Evolutionary conservation across 2,888 invertebrate genomes (phyloP).

Genomic region (Drosophila flavopinicola): DNA sequence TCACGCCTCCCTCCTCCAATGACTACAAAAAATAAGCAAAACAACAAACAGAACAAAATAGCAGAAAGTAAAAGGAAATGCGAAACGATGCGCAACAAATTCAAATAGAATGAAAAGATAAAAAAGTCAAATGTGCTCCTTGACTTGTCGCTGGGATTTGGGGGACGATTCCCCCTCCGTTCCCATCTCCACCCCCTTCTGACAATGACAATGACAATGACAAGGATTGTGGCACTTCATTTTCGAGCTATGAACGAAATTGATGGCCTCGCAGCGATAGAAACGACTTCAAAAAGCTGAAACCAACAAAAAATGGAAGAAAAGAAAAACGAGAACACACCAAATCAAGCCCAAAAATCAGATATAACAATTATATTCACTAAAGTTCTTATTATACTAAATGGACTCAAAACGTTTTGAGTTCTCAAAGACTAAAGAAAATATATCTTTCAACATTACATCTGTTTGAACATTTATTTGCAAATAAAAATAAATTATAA

Average conservation of each 20-base stretch:
- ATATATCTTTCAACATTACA: too few relatives aligned
- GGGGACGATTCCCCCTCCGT: not conserved
- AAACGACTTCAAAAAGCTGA: slow-evolving; percentile 4
- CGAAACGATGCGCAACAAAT: slow-evolving; percentile 75
- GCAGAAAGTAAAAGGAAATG: slow-evolving; percentile 36
- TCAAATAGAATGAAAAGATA: slow-evolving; percentile 67
- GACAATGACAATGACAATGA: slow-evolving; percentile 41
- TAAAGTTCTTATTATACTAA: not conserved
- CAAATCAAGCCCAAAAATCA: slow-evolving; percentile 14
- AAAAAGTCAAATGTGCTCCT: slow-evolving; percentile 59
- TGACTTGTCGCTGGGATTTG: slow-evolving; percentile 33
- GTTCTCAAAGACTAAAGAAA: too few relatives aligned
- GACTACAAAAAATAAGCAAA: slow-evolving; percentile 26
- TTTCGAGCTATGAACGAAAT: slow-evolving; percentile 47
- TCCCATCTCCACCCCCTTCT: not conserved
- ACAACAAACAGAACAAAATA: slow-evolving; percentile 17
- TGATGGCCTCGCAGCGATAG: slow-evolving; percentile 37
- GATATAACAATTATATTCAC: slow-evolving; percentile 15
- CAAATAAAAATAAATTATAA: too few relatives aligned
- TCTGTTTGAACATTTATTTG: too few relatives aligned
- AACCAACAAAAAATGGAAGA: slow-evolving; percentile 6
- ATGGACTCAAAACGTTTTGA: not conserved
- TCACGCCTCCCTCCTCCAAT: slow-evolving; percentile 33
- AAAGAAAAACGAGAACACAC: not conserved
- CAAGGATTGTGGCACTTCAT: slow-evolving; percentile 58